Evolutionary conservation across 1,140 invertebrate genomes (phyloP), one percentile per base, ranked within the genome.

Genomic region (Procambarus clarkii): DNA sequence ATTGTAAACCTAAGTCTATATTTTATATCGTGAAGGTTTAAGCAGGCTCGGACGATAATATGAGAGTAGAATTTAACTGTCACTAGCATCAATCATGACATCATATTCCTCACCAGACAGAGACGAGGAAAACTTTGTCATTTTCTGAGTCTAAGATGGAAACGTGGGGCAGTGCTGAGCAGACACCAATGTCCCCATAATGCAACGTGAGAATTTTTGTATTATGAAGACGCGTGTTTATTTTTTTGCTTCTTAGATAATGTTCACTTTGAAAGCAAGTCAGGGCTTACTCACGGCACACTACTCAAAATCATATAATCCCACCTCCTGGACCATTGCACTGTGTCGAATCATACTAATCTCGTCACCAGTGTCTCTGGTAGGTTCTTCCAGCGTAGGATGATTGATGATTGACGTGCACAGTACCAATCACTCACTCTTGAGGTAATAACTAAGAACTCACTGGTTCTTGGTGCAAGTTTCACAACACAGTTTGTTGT

Each of bases 401-500:
- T 9, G 21, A 48, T 78, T 1, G 48, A 13, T 50, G 21, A 58
- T n/a, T 89, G 64, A n/a, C 18, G 24, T 54, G 18, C 18, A 44
- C 24, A 13, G 24, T 74, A 82, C 11, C 71, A n/a, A n/a, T n/a
- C n/a, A 76, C 48, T 88, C 34, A 21, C 58, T 86, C 46, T 34
- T 15, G 58, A 24, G 46, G 45, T 34, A 88, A n/a, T 34, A 3
- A 24, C 3, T 21, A 34, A 69, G 21, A 34, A n/a, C 81, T 85
- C 81, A 85, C 76, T 84, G 71, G 81, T 84, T 64, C 45, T 79
- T 79, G 44, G 88, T 82, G 54, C 94, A 94, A 48, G 94, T 93
- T n/a, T 93, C 80, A 91, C 94, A 95, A 92, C 94, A 95, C 87
- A 94, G 94, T 58, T 93, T 93, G 58, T 93, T 94, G 92, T 95